These are phyloP conservation scores for Acyrthosiphon pisum DNA, from an alignment of 1,140 invertebrate species.

Conservation along the genomic window DNA sequence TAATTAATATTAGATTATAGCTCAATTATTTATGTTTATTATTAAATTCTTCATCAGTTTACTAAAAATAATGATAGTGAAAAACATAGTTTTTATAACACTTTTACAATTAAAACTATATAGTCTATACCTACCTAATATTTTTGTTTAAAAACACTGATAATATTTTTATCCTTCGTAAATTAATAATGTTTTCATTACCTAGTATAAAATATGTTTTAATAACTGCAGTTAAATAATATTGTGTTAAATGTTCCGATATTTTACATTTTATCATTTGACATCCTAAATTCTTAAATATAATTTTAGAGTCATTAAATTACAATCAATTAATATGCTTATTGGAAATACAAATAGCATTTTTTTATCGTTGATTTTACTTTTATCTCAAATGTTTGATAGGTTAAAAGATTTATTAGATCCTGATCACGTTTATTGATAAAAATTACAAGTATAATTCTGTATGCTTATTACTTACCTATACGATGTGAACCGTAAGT, in stretches of 20 bases:
- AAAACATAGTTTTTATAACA: neutral
- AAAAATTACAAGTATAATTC: neutral
- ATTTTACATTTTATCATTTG: neutral
- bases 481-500: neutral
- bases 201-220: too few species aligned
- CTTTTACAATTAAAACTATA: neutral
- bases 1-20: neutral
- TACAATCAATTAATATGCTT: neutral
- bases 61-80: neutral
- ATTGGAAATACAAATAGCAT: neutral
- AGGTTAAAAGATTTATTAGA: neutral
- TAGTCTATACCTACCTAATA: neutral
- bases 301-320: neutral
- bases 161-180: neutral
- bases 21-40: neutral
- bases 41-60: neutral
- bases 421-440: neutral
- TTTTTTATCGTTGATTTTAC: neutral
- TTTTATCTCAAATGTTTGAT: neutral
- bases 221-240: neutral
- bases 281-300: neutral
- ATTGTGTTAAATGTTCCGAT: neutral
- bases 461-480: too few species aligned
- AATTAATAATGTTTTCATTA: neutral
- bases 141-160: neutral